Base-by-base conservation (phyloP, 2,113 vertebrate genomes). In the Dasypus novemcinctus region DNA sequence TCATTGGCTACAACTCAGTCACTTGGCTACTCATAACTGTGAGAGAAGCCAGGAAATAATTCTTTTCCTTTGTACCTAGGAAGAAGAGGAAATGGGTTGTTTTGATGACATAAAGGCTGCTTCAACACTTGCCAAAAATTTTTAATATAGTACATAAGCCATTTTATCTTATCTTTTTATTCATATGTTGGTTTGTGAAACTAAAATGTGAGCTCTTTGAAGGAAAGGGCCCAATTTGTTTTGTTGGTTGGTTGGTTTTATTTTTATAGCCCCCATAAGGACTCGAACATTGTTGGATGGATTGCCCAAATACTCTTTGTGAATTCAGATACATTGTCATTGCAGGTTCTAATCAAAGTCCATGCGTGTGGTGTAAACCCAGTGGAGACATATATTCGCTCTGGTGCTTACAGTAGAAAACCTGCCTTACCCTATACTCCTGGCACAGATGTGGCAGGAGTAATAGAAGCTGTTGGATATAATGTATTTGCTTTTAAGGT, bases 351-450 rank as follows among this genome's bases (percentile, higher is more conserved):
- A 95, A 99, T 99, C 87, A 98, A 98, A 90, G 99, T 99, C 69
- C 98, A 98, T 0, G 99, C 99, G 5, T 99, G 99, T 59, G 99
- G 99, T 1, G 98, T 99, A 13, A 99, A 99, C 90, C 99, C 99
- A 2, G 99, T 99, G 0, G 99, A 99, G 88, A 99, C 99, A 0
- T 99, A 99, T 1, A 99, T 99, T 96, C 98, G 99, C 5, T 97
- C 99, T 9, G 99, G 99, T 8, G 96, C 95, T 0, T 97, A 98
- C 0, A 66, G 61, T 14, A 98, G 98, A 6, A 99, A 98, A 61
- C 99, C 99, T 0, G 0, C 71, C 2, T 94, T 99, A 9, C 99
- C 99, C 0, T 99, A 99, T 71, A 99, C 98, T 0, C 99, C 99
- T 0, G 99, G 99, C 85, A 95, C 98, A 0, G 99, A 99, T 23